Conservation (phyloP, 2,888 invertebrate species). For the Yponomeuta sedellus region DNA sequence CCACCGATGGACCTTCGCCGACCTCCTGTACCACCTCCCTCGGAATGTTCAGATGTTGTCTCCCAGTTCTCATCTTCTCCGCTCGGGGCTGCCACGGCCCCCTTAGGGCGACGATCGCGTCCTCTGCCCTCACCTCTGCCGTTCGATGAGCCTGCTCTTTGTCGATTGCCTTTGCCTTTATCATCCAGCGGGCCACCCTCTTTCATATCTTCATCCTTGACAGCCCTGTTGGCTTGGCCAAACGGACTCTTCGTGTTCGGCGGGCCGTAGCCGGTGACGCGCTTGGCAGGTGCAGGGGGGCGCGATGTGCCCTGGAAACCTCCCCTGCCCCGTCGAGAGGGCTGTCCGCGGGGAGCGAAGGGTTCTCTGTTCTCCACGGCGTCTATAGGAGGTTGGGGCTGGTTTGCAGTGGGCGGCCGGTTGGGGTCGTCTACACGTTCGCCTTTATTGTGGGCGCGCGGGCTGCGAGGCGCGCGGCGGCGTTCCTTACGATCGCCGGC, state of each 20-base stretch:
- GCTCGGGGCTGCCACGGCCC: constrained; percentile 48
- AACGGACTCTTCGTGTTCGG: constrained; percentile 88
- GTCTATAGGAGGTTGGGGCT: constrained; percentile 35
- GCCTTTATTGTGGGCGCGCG: constrained; percentile 77
- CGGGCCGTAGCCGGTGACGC: constrained; percentile 87
- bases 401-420: constrained; percentile 37
- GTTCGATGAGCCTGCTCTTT: constrained; percentile 80
- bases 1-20: constrained; percentile 50
- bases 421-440: constrained; percentile 62
- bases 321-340: constrained; percentile 90
- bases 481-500: constrained; percentile 70
- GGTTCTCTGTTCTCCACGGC: constrained; percentile 78
- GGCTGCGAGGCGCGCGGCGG: constrained; percentile 72
- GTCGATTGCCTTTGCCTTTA: constrained; percentile 81
- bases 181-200: constrained; percentile 70
- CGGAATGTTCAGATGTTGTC: constrained; percentile 90
- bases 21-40: constrained; percentile 54
- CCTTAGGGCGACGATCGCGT: constrained; percentile 59
- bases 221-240: constrained; percentile 64
- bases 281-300: constrained; percentile 73
- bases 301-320: constrained; percentile 62
- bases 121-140: constrained; percentile 49
- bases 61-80: constrained; percentile 84
- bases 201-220: constrained; percentile 56
- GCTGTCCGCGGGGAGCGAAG: constrained; percentile 92